Percentiles rank a stretch among this genome's conserved stretches.
These are phyloP conservation scores for Corythornis leucogaster DNA, from an alignment of 2,797 vertebrate species.

Conservation along the genomic window DNA sequence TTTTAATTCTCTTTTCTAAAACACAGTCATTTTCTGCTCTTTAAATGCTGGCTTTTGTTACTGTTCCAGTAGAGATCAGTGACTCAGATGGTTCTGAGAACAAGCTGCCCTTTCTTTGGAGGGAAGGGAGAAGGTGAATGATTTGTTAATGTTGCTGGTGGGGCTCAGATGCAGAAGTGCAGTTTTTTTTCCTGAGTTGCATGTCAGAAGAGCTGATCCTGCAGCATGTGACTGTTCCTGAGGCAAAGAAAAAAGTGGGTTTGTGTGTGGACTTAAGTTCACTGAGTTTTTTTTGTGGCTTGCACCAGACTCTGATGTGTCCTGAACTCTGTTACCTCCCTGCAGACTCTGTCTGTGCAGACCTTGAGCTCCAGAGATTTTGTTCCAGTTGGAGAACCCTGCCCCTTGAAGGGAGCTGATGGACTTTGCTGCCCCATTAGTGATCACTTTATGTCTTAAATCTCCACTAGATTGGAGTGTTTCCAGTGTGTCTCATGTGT, in stretches of 20 bases:
- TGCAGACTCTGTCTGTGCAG: neutral
- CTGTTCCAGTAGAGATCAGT: neutral
- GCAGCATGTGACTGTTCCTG: neutral
- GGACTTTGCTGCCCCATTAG: neutral
- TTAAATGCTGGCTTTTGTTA: neutral
- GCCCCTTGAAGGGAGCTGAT: neutral
- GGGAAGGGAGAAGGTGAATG: slow-evolving; percentile 19
- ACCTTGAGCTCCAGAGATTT: neutral
- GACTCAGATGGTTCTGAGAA: neutral
- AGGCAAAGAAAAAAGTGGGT: neutral
- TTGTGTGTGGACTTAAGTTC: neutral
- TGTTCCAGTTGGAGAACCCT: neutral
- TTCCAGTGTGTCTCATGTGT: neutral
- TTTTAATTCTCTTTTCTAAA: neutral
- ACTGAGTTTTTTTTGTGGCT: neutral
- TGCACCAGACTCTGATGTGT: neutral
- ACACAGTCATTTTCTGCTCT: neutral
- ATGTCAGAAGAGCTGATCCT: neutral
- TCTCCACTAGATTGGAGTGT: neutral
- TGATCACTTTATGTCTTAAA: neutral
- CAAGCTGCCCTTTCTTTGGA: slow-evolving; percentile 25
- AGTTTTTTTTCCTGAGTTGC: neutral
- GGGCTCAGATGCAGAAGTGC: neutral
- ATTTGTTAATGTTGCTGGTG: neutral
- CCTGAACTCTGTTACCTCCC: neutral